phyloP scores from a whole-genome alignment of 1,140 invertebrate species.

The Aphelinus atriplicis region DNA sequence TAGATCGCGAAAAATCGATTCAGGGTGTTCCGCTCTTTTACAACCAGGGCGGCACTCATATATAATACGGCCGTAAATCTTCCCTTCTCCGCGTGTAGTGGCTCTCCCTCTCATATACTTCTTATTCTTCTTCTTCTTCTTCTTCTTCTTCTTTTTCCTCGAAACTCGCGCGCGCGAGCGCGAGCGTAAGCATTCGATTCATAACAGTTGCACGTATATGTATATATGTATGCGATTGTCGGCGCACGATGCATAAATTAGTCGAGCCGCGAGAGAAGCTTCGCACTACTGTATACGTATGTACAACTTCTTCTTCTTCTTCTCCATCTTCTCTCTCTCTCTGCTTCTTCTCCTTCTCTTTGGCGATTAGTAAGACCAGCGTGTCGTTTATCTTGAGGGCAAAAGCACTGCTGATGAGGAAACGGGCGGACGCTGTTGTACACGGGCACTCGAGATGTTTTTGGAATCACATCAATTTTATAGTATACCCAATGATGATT shows the following conservation, averaged over 20 bases:
- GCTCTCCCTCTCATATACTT: constrained; percentile 24
- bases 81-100: constrained; percentile 43
- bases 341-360: constrained; percentile 41
- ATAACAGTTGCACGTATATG: constrained; percentile 36
- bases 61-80: constrained; percentile 38
- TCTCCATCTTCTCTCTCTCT: constrained; percentile 27
- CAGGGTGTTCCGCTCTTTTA: constrained; percentile 13
- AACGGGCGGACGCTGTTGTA: background rate
- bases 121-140: background rate
- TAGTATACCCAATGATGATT: too few relatives aligned
- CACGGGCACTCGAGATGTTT: too few relatives aligned
- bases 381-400: constrained; percentile 47
- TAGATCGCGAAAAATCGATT: constrained; percentile 17
- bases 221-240: constrained; percentile 30
- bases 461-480: too few relatives aligned
- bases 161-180: constrained; percentile 14
- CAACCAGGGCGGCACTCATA: constrained; percentile 23
- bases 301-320: constrained; percentile 28
- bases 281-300: constrained; percentile 28
- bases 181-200: constrained; percentile 38
- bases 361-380: constrained; percentile 47
- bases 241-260: constrained; percentile 50
- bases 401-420: background rate
- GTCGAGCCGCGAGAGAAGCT: constrained; percentile 39
- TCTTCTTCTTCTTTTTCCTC: constrained; percentile 9